phyloP scores from a whole-genome alignment of 2,888 invertebrate genomes.

The Leucozona laternaria region DNA sequence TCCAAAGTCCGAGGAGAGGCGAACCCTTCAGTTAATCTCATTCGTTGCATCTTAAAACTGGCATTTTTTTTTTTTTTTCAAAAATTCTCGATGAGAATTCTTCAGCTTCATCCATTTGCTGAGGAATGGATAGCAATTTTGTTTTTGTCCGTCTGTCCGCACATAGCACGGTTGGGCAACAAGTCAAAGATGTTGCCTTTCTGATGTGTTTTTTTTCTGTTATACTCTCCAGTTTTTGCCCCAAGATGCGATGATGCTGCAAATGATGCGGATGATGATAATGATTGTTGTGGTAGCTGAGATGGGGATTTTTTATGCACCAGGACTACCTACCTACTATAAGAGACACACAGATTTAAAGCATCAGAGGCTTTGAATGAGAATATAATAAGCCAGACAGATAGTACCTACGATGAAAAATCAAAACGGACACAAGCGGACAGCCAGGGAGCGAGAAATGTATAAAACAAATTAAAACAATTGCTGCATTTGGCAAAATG shows the following conservation, averaged over 20 bases:
- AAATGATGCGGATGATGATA: slow-evolving; percentile 55
- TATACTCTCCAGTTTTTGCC: background rate
- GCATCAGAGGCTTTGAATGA: slow-evolving; percentile 1
- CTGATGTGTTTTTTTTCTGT: slow-evolving; percentile 14
- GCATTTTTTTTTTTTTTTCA: slow-evolving; percentile 42
- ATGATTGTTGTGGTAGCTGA: slow-evolving; percentile 43
- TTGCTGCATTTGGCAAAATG: slow-evolving; percentile 44
- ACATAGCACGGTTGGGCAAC: slow-evolving; percentile 65
- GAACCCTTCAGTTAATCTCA: slow-evolving; percentile 68
- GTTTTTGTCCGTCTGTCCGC: slow-evolving; percentile 65
- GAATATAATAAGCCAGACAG: slow-evolving; percentile 67
- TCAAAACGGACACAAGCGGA: background rate
- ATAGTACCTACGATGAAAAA: slow-evolving; percentile 34
- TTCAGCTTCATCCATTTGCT: slow-evolving; percentile 45
- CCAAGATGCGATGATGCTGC: slow-evolving; percentile 36
- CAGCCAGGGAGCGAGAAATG: background rate
- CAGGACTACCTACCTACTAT: too few species aligned
- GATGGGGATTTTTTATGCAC: slow-evolving; percentile 47
- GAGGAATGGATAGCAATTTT: slow-evolving; percentile 55
- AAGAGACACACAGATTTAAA: slow-evolving; percentile 46
- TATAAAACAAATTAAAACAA: slow-evolving; percentile 44
- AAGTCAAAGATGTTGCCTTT: slow-evolving; percentile 67
- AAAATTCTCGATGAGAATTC: slow-evolving; percentile 25
- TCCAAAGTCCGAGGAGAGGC: slow-evolving; percentile 50
- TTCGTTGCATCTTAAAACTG: slow-evolving; percentile 69